A percentile compares a stretch with the other conserved stretches of the same genome.
Evolutionary conservation across 2,797 vertebrate genomes (phyloP).

Genomic region (Ciconia nigra): DNA sequence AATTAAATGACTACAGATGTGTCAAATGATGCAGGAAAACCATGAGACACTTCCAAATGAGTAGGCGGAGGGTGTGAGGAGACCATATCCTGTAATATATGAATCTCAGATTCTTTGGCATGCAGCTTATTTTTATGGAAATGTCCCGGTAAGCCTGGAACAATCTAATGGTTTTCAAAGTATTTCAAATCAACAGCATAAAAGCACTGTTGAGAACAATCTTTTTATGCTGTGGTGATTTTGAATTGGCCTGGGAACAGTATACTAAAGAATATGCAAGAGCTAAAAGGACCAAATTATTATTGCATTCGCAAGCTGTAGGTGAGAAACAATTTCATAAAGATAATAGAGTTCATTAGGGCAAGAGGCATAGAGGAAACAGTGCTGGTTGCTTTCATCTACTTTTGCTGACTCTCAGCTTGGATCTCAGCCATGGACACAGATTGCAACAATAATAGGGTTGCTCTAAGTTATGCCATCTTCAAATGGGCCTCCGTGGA

Average conservation of each 20-base stretch:
- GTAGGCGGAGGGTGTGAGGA: conserved; percentile 63
- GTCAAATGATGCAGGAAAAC: conserved; percentile 64
- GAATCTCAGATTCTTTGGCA: conserved; percentile 61
- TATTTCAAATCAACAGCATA: conserved; percentile 23
- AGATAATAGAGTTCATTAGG: conserved; percentile 23
- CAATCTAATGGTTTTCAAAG: conserved; percentile 32
- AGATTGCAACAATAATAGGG: conserved; percentile 7
- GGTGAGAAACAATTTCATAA: conserved; percentile 25
- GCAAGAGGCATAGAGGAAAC: background rate
- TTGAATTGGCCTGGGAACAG: background rate
- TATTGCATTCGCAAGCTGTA: background rate
- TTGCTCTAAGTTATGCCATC: background rate
- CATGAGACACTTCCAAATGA: conserved; percentile 62
- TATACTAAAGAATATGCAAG: background rate
- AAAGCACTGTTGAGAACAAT: background rate
- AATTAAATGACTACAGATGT: conserved; percentile 69
- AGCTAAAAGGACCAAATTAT: background rate
- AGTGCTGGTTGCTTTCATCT: conserved; percentile 14
- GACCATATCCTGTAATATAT: conserved; percentile 66
- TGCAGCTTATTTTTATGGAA: conserved; percentile 54
- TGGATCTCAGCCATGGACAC: conserved; percentile 21
- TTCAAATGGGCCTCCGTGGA: background rate
- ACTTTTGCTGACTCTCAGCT: conserved; percentile 31
- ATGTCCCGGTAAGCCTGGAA: conserved; percentile 42
- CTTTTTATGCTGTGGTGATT: background rate